phyloP scores from a whole-genome alignment of 37 sponge, comb jelly and placozoan species.

The Bolinopsis microptera region DNA sequence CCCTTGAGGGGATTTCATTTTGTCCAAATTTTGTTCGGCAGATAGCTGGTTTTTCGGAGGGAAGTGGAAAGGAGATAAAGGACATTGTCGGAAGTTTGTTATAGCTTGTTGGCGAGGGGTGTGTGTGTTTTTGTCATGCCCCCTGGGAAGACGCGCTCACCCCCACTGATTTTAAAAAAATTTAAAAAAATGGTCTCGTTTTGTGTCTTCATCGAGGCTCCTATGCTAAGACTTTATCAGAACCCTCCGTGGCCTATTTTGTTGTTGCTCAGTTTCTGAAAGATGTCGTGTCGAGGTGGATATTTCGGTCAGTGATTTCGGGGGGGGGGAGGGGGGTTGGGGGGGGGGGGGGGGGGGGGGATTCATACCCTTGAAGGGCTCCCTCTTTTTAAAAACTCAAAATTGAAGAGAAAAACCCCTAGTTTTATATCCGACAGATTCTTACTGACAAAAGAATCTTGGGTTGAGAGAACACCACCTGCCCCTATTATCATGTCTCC shows the following conservation, averaged over 20 bases:
- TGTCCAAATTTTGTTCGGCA: not conserved
- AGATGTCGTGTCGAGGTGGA: not conserved
- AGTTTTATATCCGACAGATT: too few species aligned
- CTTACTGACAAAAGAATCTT: not conserved
- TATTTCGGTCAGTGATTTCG: slow-evolving; percentile 3
- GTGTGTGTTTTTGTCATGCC: slow-evolving; percentile 51
- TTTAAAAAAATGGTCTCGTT: not conserved
- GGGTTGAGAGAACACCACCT: not conserved
- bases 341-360: too few species aligned
- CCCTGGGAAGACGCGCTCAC: not conserved
- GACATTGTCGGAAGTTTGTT: slow-evolving; percentile 12
- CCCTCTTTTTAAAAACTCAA: not conserved
- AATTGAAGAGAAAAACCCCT: too few species aligned
- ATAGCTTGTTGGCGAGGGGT: not conserved
- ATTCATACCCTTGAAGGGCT: not conserved
- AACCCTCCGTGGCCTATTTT: slow-evolving; percentile 31
- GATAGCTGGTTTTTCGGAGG: slow-evolving; percentile 57
- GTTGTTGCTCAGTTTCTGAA: not conserved
- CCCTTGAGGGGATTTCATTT: slow-evolving; percentile 27
- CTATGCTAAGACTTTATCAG: not conserved
- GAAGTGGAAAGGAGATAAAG: slow-evolving; percentile 56
- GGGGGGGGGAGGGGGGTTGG: too few species aligned
- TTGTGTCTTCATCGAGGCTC: too few species aligned
- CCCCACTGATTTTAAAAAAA: not conserved
- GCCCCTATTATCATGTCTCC: not conserved